Percentiles rank a stretch among this genome's conserved stretches.
Evolutionary conservation across 2,113 vertebrate genomes (phyloP).

Genomic region (Triplophysa siluroides): DNA sequence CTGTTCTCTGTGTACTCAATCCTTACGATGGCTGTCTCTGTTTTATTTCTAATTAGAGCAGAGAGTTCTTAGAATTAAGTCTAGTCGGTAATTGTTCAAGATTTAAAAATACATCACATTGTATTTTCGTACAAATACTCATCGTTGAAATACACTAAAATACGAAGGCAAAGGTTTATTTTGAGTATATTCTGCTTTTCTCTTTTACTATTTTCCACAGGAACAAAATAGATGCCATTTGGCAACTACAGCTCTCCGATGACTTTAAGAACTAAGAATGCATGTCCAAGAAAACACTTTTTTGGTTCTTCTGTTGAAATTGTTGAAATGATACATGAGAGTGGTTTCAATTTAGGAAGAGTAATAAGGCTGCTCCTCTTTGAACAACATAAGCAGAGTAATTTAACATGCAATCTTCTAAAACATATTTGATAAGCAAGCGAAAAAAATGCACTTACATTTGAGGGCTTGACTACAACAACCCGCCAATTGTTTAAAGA

Average conservation of each 20-base stretch:
- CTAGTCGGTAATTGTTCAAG: too few species aligned
- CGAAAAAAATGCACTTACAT: not conserved
- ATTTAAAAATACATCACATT: too few species aligned
- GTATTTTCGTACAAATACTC: too few species aligned
- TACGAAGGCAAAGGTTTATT: too few species aligned
- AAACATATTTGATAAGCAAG: not conserved
- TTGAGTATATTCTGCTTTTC: not conserved
- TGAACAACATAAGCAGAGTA: not conserved
- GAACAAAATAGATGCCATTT: not conserved
- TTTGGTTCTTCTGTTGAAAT: not conserved
- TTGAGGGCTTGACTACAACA: not conserved
- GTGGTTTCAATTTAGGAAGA: not conserved
- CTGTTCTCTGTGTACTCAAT: not conserved
- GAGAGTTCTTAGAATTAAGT: not conserved
- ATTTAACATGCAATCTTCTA: constrained; percentile 8
- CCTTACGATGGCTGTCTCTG: not conserved
- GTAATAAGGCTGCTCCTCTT: not conserved
- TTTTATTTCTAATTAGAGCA: not conserved
- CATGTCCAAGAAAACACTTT: not conserved
- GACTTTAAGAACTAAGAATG: not conserved
- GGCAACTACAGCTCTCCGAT: not conserved
- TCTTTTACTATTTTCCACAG: not conserved
- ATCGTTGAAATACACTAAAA: too few species aligned
- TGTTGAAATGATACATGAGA: not conserved
- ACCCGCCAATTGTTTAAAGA: not conserved